These are phyloP conservation scores for Drosophila crucigera DNA, from an alignment of 2,888 invertebrate genomes.

Conservation along the genomic window DNA sequence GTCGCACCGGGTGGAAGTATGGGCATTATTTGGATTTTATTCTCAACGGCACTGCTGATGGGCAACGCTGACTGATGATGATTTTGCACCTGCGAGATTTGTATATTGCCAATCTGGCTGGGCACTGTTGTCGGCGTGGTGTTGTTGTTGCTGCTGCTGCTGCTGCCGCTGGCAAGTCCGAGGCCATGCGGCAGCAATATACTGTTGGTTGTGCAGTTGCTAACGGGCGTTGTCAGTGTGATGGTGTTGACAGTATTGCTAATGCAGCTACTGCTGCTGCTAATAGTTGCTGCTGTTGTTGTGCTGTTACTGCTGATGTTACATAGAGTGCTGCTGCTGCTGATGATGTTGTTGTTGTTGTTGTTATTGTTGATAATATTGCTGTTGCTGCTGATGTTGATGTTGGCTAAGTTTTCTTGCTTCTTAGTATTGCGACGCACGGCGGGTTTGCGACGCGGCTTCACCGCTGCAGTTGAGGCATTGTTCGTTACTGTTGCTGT, in stretches of 20 bases:
- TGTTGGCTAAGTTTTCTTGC: conserved; percentile 63
- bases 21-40: conserved; percentile 86
- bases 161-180: conserved; percentile 19
- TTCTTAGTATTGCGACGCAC: conserved; percentile 84
- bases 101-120: conserved; percentile 86
- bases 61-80: conserved; percentile 73
- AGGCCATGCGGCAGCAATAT: conserved; percentile 62
- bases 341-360: conserved; percentile 7
- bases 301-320: conserved; percentile 55
- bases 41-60: conserved; percentile 84
- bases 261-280: conserved; percentile 30
- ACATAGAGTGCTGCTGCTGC: conserved; percentile 20
- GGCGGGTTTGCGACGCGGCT: conserved; percentile 84
- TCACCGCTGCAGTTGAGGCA: conserved; percentile 80
- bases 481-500: conserved; percentile 13
- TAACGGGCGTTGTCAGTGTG: conserved; percentile 57
- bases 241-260: conserved; percentile 45
- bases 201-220: conserved; percentile 41
- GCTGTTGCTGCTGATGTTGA: conserved; percentile 33
- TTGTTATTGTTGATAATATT: conserved; percentile 51
- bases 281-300: conserved; percentile 28
- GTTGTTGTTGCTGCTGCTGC: conserved; percentile 32
- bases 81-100: conserved; percentile 84
- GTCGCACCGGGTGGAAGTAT: conserved; percentile 80
- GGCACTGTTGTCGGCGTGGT: conserved; percentile 83